Base-by-base conservation (phyloP, 2,797 vertebrate genomes). In the Neostethus bicornis region DNA sequence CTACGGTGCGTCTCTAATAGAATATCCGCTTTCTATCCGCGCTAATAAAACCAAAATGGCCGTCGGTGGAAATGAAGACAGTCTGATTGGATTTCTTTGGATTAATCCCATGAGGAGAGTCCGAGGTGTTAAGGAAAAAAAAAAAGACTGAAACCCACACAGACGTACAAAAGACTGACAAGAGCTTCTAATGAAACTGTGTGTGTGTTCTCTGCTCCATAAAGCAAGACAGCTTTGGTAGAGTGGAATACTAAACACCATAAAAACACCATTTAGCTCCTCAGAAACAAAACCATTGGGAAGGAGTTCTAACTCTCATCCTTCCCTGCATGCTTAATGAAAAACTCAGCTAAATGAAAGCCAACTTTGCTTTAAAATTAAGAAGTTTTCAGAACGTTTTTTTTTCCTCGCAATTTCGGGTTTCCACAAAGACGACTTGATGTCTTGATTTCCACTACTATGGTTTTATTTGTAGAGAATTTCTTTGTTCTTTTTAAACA, bases 21-120 rank as follows among this genome's bases (percentile, higher is more conserved):
- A 84, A 80, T 81, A 83, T 83, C 80, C 73, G 71, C 70, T 64
- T 74, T 41, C 73, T 67, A 74, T 66, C 75, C 59, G 58, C 76
- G 80, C 73, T 80, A 76, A 85, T 90, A 87, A 88, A 86, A 79
- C 61, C 17, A 83, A 87, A 88, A 90, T 81, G 88, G 76, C 79
- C 75, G 86, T 78, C 79, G 69, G 86, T 85, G 85, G 84, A 87
- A 88, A 86, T 86, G 83, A 86, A 87, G 81, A 79, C 76, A 11
- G 77, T 65, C 84, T 88, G 84, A 90, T 90, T 90, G 85, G 84
- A 87, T 86, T 86, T 74, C 77, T 74, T 55, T 49, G 55, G 70
- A 85, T 85, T 79, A 85, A 84, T 88, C 88, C 86, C 85, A 1
- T 0, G 85, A 80, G 85, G 64, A 82, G 58, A 59, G 51, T 71